Evolutionary conservation across 2,888 invertebrate species (phyloP), one percentile per base, ranked within the genome.

Genomic region (Mythimna impura): DNA sequence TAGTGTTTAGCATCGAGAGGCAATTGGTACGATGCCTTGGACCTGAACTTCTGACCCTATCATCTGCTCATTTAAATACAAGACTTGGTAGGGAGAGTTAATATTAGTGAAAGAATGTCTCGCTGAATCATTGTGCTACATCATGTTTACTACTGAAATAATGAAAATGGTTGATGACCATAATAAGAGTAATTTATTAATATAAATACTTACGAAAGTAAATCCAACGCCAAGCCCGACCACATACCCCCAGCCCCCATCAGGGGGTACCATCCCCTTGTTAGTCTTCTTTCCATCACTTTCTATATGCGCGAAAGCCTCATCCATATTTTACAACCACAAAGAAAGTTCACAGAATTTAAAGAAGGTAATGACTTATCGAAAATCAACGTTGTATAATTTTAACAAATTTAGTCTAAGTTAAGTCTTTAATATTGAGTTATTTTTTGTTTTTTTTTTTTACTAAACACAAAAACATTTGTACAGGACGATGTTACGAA

Each of bases 171-270:
- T 3, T 12, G 17, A 36, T n/a, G 34, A 10, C 10, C 6, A 36
- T 30, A 58, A 34, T 57, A 30, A 20, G 9, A 58, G 4, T 8
- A 34, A 10, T 58, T 12, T 40, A 40, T 40, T 22, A 40, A 22
- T 61, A 14, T 25, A 25, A 14, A 55, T 81, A 97, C 98, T 97
- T 95, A 98, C 98, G 90, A 98, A 98, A 57, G 97, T 97, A 77
- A 98, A 91, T 83, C 97, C 97, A 88, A 98, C 97, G 30, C 98
- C 98, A 14, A 98, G 87, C 52, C 98, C 97, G 20, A 98, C 97
- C 66, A 98, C 93, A 91, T 98, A 98, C 0, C 98, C 98, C 98
- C 98, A 98, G 0, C 98, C 98, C 7, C 98, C 98, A 85, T 98
- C 98, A 0, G 98, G 98, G 1, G 98, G 91, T 0, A 92, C 76